A percentile compares a stretch with the other conserved stretches of the same genome.
Evolutionary conservation across 2,888 invertebrate species (phyloP).

Genomic region (Seladonia tumulorum): DNA sequence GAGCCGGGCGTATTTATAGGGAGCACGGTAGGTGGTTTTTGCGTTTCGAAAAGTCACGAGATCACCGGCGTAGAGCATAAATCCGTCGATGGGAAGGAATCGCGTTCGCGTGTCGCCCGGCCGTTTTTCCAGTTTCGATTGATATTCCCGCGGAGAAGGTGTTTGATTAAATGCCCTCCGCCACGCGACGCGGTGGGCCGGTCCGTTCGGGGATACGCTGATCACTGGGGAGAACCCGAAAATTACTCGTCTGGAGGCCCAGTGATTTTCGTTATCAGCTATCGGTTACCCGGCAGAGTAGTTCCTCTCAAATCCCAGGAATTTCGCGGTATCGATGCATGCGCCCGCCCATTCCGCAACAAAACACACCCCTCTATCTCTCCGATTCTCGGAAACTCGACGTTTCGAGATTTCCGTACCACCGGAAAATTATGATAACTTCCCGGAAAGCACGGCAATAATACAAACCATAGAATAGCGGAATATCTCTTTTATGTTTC

Average conservation of each 20-base stretch:
- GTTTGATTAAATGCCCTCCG: constrained; percentile 66
- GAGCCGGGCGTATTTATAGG: background rate
- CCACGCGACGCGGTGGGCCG: constrained; percentile 59
- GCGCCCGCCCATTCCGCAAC: background rate
- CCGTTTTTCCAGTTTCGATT: constrained; percentile 72
- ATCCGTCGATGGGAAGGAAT: constrained; percentile 40
- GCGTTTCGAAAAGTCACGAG: constrained; percentile 34
- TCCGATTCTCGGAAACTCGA: background rate
- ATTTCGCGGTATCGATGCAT: constrained; percentile 27
- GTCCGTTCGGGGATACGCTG: constrained; percentile 37
- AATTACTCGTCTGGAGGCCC: constrained; percentile 58
- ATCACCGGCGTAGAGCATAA: constrained; percentile 21
- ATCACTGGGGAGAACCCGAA: constrained; percentile 51
- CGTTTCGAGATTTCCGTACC: background rate
- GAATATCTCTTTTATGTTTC: constrained; percentile 72
- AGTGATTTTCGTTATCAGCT: constrained; percentile 63
- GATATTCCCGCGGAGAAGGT: constrained; percentile 56
- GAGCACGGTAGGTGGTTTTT: constrained; percentile 14
- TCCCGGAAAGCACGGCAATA: background rate
- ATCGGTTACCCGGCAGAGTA: constrained; percentile 44
- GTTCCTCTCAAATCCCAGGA: constrained; percentile 42
- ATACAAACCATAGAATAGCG: background rate
- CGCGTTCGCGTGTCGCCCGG: constrained; percentile 58
- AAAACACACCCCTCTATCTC: background rate
- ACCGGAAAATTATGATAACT: background rate